Base-by-base conservation (phyloP, 2,797 vertebrate species). In the Todus mexicanus region DNA sequence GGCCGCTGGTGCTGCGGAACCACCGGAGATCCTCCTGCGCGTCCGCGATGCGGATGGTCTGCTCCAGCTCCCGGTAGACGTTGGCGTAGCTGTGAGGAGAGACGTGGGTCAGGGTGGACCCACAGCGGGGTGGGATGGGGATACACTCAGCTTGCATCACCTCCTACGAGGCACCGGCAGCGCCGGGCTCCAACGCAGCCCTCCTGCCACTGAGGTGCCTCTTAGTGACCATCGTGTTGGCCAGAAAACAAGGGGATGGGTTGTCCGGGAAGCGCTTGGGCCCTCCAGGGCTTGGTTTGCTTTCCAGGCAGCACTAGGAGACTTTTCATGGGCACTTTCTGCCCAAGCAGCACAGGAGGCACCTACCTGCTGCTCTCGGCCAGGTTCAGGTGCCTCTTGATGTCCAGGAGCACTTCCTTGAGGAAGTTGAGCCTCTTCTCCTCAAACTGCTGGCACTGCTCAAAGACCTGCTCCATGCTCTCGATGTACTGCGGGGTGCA, bases 391-490 rank as follows among this genome's bases (percentile, higher is more conserved):
- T 99, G 99, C 59, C 98, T 98, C 96, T 99, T 99, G 97, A 99
- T 97, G 82, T 99, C 99, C 97, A 99, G 92, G 76, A 99, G 98
- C 95, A 99, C 98, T 95, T 99, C 99, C 94, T 98, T 98, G 92
- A 99, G 97, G 98, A 99, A 99, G 96, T 97, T 98, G 96, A 99
- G 97, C 84, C 99, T 98, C 97, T 98, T 99, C 87, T 99, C 99
- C 89, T 99, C 99, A 40, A 99, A 99, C 96, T 99, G 98, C 98
- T 99, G 99, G 96, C 99, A 99, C 96, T 98, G 98, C 68, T 98
- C 98, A 1, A 99, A 99, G 96, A 99, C 98, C 95, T 98, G 98
- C 97, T 99, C 99, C 99, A 99, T 99, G 97, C 98, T 98, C 90
- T 99, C 99, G 80, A 98, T 99, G 97, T 99, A 99, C 96, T 98